These are phyloP conservation scores for Peromyscus californicus DNA, from an alignment of 2,113 vertebrate genomes.

Conservation along the genomic window DNA sequence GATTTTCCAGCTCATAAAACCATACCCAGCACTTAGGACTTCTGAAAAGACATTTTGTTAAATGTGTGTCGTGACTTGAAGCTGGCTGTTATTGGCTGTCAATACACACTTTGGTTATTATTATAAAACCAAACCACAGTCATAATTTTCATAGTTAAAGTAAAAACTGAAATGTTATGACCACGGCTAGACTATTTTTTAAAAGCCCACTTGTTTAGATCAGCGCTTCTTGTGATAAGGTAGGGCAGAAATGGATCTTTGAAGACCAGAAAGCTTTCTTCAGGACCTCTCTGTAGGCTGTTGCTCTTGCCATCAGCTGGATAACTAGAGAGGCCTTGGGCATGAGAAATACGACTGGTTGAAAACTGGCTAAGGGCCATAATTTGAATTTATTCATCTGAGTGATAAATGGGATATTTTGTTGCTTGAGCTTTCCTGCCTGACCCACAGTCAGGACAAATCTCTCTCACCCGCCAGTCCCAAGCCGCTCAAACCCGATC, in stretches of 20 bases:
- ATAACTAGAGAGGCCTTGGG: not conserved
- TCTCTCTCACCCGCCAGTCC: too few species aligned
- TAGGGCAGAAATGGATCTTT: not conserved
- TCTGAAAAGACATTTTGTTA: not conserved
- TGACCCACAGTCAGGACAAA: too few species aligned
- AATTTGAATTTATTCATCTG: not conserved
- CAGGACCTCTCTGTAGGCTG: not conserved
- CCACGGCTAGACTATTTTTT: not conserved
- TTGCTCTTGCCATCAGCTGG: not conserved
- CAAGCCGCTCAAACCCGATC: too few species aligned
- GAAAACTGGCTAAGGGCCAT: not conserved
- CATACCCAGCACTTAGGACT: not conserved
- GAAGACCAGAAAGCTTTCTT: not conserved
- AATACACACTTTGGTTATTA: not conserved
- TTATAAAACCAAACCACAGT: not conserved
- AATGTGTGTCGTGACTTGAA: not conserved
- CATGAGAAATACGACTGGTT: not conserved
- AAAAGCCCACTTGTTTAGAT: not conserved
- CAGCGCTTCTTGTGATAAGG: not conserved
- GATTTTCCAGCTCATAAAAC: not conserved
- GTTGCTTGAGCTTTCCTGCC: too few species aligned
- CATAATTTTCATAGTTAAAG: conserved; percentile 16
- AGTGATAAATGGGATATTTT: not conserved
- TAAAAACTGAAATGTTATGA: not conserved
- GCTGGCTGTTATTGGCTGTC: not conserved